Base-by-base conservation (phyloP, 2,113 vertebrate species). In the Oxyura jamaicensis region DNA sequence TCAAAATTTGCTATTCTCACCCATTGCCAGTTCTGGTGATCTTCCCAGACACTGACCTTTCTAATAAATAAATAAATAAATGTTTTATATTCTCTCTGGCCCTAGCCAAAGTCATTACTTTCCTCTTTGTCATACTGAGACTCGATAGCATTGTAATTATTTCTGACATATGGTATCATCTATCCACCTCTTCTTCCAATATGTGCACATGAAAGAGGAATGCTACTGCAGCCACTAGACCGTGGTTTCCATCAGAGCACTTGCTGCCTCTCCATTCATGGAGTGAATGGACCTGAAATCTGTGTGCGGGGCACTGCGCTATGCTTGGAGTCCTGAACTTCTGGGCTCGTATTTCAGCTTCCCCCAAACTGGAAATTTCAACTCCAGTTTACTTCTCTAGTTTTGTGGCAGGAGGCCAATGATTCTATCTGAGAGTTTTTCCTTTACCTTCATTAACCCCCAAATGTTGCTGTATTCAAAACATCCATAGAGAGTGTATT, bases 361-460 rank as follows among this genome's bases (percentile, higher is more conserved):
- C 41, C 16, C 89, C 77, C 69, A 55, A 87, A 87, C 53, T 93
- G 77, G 83, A 96, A 96, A 87, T 85, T 91, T 80, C 39, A 87
- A 53, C 81, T 86, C 41, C 55, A 42, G 77, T 91, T 97, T 89
- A n/a, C 41, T 91, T 85, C 62, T 81, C 44, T 31, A 53, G 66
- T 93, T 96, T 68, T 89, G 92, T 97, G 96, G 96, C 96, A 96
- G 91, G 81, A 89, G 88, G 92, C 93, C 88, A 96, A 35, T 20
- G 31, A 82, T 95, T 96, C 83, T 92, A 15, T 77, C 71, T 36
- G 63, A 95, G 77, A 95, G 95, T 36, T 92, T 96, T 93, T 94
- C 71, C 91, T 93, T 91, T 92, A 96, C 91, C 96, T 96, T 92
- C 95, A 95, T 97, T 96, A 97, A 97, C 92, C 95, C 95, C 58